Conservation (phyloP, 2,888 invertebrate genomes). For the Drosophila buzzatii region DNA sequence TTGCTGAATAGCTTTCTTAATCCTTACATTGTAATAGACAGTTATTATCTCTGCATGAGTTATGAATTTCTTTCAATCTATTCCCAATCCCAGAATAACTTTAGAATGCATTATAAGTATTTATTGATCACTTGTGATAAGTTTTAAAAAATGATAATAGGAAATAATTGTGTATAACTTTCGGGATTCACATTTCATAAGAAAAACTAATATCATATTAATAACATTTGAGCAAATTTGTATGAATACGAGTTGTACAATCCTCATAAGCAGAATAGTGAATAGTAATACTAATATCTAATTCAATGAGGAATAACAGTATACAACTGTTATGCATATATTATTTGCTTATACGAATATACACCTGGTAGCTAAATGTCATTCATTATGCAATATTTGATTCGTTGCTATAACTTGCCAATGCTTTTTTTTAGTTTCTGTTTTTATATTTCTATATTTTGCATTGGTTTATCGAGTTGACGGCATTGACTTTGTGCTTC, state of each 20-base stretch:
- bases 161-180: neutral
- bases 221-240: neutral
- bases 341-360: slow-evolving; percentile 21
- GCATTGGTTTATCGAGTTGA: slow-evolving; percentile 38
- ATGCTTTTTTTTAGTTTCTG: slow-evolving; percentile 13
- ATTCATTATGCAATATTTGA: slow-evolving; percentile 56
- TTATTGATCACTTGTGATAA: too few relatives aligned
- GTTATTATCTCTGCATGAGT: too few relatives aligned
- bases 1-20: too few relatives aligned
- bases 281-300: slow-evolving; percentile 3
- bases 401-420: slow-evolving; percentile 16
- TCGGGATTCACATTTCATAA: neutral
- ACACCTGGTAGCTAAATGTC: slow-evolving; percentile 11
- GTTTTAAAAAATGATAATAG: too few relatives aligned
- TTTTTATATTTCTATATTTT: slow-evolving; percentile 10
- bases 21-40: too few relatives aligned
- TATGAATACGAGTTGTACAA: neutral
- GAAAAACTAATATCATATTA: too few relatives aligned
- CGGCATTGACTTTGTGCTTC: slow-evolving; percentile 63
- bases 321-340: slow-evolving; percentile 63
- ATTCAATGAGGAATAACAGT: slow-evolving; percentile 40
- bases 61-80: too few relatives aligned
- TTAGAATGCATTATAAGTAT: too few relatives aligned
- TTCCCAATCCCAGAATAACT: too few relatives aligned
- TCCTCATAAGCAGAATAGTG: slow-evolving; percentile 3